Conservation (phyloP, 2,797 vertebrate genomes). For the Cyprinella venusta region DNA sequence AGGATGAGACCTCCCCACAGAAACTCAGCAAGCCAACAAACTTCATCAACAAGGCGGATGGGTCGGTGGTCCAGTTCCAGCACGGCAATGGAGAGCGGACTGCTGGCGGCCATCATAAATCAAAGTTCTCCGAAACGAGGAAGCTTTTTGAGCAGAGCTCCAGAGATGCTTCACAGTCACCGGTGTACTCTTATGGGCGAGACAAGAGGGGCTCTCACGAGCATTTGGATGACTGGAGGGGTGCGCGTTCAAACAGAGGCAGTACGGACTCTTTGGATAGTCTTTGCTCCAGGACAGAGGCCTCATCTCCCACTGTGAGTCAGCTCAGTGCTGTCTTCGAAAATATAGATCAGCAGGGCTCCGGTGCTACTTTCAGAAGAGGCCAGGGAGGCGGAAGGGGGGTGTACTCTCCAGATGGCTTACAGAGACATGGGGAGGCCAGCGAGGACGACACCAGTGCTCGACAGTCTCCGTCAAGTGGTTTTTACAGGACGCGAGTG, state of each 20-base stretch:
- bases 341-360: slow-evolving; percentile 79
- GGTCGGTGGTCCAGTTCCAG: slow-evolving; percentile 87
- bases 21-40: slow-evolving; percentile 88
- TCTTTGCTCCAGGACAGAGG: slow-evolving; percentile 93
- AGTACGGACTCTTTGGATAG: slow-evolving; percentile 96
- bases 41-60: slow-evolving; percentile 89
- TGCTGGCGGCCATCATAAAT: slow-evolving; percentile 74
- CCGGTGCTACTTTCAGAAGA: slow-evolving; percentile 71
- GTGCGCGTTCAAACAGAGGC: slow-evolving; percentile 89
- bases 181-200: slow-evolving; percentile 86
- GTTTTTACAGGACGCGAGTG: slow-evolving; percentile 64
- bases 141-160: slow-evolving; percentile 93
- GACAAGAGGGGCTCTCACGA: slow-evolving; percentile 87
- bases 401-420: slow-evolving; percentile 83
- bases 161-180: slow-evolving; percentile 83
- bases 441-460: slow-evolving; percentile 79
- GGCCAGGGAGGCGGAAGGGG: slow-evolving; percentile 71
- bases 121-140: slow-evolving; percentile 94
- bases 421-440: slow-evolving; percentile 73
- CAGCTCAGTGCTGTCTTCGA: slow-evolving; percentile 97
- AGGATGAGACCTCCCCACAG: slow-evolving; percentile 84
- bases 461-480: slow-evolving; percentile 75
- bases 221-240: slow-evolving; percentile 88
- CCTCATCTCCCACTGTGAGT: slow-evolving; percentile 94
- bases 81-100: slow-evolving; percentile 81